Evolutionary conservation across 2,113 vertebrate species (phyloP).

Genomic region (Porphyrio hochstetteri): DNA sequence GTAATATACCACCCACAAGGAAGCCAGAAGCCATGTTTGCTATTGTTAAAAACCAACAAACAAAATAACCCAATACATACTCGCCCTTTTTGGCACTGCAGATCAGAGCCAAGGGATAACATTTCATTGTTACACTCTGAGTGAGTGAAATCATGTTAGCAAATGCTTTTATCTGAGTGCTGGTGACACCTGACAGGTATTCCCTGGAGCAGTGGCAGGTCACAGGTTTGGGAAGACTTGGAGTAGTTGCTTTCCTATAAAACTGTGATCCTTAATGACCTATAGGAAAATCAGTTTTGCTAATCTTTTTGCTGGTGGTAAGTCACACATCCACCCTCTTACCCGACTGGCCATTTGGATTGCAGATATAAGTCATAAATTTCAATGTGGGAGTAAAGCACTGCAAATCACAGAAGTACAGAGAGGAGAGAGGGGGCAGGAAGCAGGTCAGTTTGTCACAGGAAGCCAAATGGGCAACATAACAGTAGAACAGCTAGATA

Average conservation of each 20-base stretch:
- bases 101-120: conserved; percentile 10
- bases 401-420: not conserved
- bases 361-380: not conserved
- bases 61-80: not conserved
- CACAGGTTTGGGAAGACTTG: not conserved
- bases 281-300: not conserved
- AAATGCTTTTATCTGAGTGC: not conserved
- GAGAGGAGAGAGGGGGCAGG: not conserved
- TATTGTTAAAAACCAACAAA: not conserved
- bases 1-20: conserved; percentile 24
- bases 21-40: conserved; percentile 20
- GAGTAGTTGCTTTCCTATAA: not conserved
- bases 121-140: not conserved
- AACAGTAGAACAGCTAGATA: not conserved
- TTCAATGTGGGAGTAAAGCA: not conserved
- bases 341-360: not conserved
- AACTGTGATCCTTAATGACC: not conserved
- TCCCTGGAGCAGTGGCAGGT: not conserved
- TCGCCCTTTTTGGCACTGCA: not conserved
- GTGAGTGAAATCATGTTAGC: not conserved
- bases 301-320: not conserved
- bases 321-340: not conserved
- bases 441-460: not conserved
- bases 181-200: conserved; percentile 24
- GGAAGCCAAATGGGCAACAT: not conserved